These are phyloP conservation scores for Aphelenchoides bicaudatus DNA, from an alignment of 2,888 invertebrate genomes.

Conservation along the genomic window DNA sequence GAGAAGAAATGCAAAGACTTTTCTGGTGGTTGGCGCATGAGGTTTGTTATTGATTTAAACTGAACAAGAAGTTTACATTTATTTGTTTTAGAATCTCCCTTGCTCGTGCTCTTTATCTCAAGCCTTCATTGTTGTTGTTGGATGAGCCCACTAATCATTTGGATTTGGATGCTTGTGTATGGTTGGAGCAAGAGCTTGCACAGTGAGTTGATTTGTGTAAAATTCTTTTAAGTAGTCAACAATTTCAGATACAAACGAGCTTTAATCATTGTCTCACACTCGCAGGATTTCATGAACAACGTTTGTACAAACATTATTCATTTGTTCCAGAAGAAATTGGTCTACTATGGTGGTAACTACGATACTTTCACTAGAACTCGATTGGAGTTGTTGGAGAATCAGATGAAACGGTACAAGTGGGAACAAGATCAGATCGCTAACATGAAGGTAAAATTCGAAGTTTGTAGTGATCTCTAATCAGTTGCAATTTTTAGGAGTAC, in stretches of 20 bases:
- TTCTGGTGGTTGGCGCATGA: slow-evolving; percentile 69
- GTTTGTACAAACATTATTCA: slow-evolving; percentile 88
- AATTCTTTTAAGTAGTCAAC: no score
- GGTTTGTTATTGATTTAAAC: no score
- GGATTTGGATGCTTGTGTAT: slow-evolving; percentile 91
- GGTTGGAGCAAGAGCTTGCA: slow-evolving; percentile 96
- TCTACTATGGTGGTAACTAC: slow-evolving; percentile 91
- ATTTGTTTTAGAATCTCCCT: no score
- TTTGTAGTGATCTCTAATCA: slow-evolving; percentile 4
- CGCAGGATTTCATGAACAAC: slow-evolving; percentile 96
- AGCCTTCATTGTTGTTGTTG: slow-evolving; percentile 66
- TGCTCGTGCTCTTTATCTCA: slow-evolving; percentile 66
- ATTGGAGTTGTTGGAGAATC: slow-evolving; percentile 90
- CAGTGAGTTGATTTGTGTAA: slow-evolving; percentile 64
- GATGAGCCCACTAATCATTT: slow-evolving; percentile 68
- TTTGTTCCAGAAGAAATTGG: slow-evolving; percentile 83
- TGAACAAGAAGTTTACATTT: no score
- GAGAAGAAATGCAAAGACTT: slow-evolving; percentile 70
- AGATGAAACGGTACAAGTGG: slow-evolving; percentile 98
- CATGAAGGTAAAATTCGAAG: slow-evolving; percentile 91
- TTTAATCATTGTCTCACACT: slow-evolving; percentile 94
- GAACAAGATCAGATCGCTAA: slow-evolving; percentile 98
- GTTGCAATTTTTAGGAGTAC: slow-evolving; percentile 80
- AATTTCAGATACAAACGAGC: slow-evolving; percentile 80
- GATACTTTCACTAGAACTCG: slow-evolving; percentile 91